Conservation (phyloP, 2,113 vertebrate genomes). For the Channa maculata region DNA sequence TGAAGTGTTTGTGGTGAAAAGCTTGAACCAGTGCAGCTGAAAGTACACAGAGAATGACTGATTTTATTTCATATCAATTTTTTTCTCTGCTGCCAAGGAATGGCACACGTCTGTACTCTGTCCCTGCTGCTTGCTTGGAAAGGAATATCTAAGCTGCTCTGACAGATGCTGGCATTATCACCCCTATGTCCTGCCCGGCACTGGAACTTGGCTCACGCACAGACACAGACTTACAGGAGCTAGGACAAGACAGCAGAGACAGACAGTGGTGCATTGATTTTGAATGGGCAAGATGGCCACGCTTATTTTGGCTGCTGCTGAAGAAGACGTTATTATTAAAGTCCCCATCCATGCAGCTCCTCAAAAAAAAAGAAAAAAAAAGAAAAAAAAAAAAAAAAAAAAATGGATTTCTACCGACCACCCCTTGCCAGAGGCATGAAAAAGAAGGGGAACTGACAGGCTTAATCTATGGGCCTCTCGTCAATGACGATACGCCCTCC, state of each 20-base stretch:
- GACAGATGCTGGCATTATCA: constrained; percentile 81
- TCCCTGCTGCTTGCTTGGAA: constrained; percentile 79
- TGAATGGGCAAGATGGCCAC: constrained; percentile 59
- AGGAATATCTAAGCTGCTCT: constrained; percentile 78
- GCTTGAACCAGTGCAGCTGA: constrained; percentile 73
- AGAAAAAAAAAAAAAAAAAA: too few relatives aligned
- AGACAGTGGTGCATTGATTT: constrained; percentile 61
- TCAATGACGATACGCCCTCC: constrained; percentile 74
- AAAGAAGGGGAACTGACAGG: constrained; percentile 73
- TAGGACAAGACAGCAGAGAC: constrained; percentile 48
- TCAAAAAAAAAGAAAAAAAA: constrained; percentile 52
- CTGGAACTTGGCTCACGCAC: constrained; percentile 58
- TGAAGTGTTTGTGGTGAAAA: constrained; percentile 71
- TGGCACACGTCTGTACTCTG: constrained; percentile 71
- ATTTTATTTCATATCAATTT: constrained; percentile 74
- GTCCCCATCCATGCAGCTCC: constrained; percentile 51
- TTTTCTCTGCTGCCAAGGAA: constrained; percentile 77
- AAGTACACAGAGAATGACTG: constrained; percentile 83
- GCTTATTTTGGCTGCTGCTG: constrained; percentile 65
- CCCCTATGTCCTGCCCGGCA: constrained; percentile 60
- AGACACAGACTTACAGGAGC: constrained; percentile 62
- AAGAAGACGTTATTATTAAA: constrained; percentile 73
- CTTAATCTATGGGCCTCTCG: constrained; percentile 70
- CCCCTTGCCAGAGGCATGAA: constrained; percentile 66
- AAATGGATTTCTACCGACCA: constrained; percentile 67